Conservation (phyloP, 64 coral and sea anemone species). For the Platygyra sinensis region DNA sequence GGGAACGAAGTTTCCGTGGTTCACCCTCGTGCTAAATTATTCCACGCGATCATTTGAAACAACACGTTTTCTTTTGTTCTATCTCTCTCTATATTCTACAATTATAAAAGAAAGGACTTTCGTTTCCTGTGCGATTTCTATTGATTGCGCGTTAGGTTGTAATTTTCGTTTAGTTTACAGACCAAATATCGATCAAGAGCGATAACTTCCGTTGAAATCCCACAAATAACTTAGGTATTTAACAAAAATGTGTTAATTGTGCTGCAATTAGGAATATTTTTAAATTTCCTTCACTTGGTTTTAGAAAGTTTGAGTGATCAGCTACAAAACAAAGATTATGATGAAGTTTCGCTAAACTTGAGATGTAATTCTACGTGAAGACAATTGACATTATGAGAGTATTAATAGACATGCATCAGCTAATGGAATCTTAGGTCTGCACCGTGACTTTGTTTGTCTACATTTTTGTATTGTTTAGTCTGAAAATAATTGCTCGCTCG, state of each 20-base stretch:
- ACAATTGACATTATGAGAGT: background rate
- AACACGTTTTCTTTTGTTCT: background rate
- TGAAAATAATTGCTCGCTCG: slow-evolving; percentile 16
- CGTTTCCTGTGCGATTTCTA: no score
- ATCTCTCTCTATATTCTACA: no score
- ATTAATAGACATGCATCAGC: background rate
- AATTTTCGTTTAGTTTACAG: background rate
- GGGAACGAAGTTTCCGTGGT: background rate
- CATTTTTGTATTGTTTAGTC: slow-evolving; percentile 12
- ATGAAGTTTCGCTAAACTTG: background rate
- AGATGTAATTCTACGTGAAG: background rate
- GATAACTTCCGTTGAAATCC: background rate
- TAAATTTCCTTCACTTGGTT: background rate
- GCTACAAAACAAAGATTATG: no score
- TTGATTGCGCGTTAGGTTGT: background rate
- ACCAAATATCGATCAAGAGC: background rate
- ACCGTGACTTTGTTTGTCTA: slow-evolving; percentile 12
- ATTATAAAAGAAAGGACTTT: no score
- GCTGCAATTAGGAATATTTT: no score
- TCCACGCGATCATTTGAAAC: background rate
- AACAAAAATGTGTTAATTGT: background rate
- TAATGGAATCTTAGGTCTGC: background rate
- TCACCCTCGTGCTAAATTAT: background rate
- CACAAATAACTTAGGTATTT: slow-evolving; percentile 3
- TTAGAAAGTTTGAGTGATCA: background rate